Base-by-base conservation (phyloP, 2,113 vertebrate genomes). In the Mola mola region DNA sequence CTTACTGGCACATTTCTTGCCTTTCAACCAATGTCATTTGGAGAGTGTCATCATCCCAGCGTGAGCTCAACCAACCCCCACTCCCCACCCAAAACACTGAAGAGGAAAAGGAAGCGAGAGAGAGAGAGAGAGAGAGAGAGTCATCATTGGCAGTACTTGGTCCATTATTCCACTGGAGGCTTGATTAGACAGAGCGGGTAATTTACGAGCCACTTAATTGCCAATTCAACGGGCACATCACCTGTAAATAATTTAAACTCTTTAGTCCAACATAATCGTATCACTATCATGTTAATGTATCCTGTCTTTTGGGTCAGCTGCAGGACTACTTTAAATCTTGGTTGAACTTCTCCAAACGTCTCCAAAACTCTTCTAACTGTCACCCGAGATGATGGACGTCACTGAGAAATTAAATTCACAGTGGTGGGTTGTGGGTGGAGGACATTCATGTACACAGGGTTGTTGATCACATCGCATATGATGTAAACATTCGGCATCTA, bases 231-330 rank as follows among this genome's bases (percentile, higher is more conserved):
- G 71, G 69, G 78, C 81, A 87, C 85, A 90, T 92, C 87, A 90
- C 90, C 91, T 90, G 89, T 91, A 92, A 90, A 92, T 93, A 90
- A 93, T 90, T 88, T 81, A 40, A 90, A 88, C 87, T 61, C 85
- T 88, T 90, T 88, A 83, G 87, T 90, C 87, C 87, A 84, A 88
- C 85, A 85, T 87, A 88, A 91, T 91, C 78, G 89, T 89, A 87
- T 87, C 71, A 70, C 84, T 72, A 85, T 89, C 84, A 83, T 80
- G 76, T 82, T 87, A 88, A 89, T 89, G 87, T 82, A 80, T 75
- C 75, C 70, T 71, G 72, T 33, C 59, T 79, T 65, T 50, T 82
- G 83, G 78, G 84, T 87, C 84, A 83, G 73, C 47, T 16, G 26
- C 25, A 38, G 83, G 64, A 48, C 75, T 69, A 78, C 79, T 77